Conservation (phyloP, 2,888 invertebrate genomes). For the Trilocha varians region DNA sequence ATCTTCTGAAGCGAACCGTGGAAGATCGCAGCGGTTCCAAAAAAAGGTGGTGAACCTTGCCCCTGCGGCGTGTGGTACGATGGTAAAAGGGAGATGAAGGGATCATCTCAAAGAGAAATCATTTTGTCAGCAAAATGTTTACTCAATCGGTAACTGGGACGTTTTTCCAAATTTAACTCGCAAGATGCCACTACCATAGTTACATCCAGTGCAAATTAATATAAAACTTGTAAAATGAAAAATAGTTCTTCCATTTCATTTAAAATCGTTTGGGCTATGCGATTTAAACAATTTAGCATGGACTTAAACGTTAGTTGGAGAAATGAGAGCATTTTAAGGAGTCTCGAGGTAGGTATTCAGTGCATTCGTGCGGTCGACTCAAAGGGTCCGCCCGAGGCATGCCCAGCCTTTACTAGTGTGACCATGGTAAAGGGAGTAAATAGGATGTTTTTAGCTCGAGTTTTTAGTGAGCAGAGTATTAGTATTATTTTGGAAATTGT, state of each 20-base stretch:
- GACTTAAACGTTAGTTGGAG: constrained; percentile 39
- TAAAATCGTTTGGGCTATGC: not conserved
- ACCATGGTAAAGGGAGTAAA: constrained; percentile 6
- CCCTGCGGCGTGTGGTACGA: too few relatives aligned
- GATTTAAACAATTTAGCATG: constrained; percentile 15
- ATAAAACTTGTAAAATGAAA: too few relatives aligned
- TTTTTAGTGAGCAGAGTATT: not conserved
- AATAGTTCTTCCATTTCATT: not conserved
- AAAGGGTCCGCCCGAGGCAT: constrained; percentile 35
- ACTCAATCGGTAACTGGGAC: too few relatives aligned
- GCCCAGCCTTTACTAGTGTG: constrained; percentile 17
- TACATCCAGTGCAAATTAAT: too few relatives aligned
- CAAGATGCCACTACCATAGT: not conserved
- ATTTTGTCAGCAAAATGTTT: too few relatives aligned
- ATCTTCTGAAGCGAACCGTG: too few relatives aligned
- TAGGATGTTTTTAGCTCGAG: not conserved
- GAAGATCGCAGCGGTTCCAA: too few relatives aligned
- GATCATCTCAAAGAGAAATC: too few relatives aligned
- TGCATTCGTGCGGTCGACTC: constrained; percentile 48
- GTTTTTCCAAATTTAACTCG: too few relatives aligned
- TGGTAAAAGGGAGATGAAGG: too few relatives aligned
- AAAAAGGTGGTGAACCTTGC: too few relatives aligned
- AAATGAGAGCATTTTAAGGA: constrained; percentile 42
- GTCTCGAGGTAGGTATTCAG: constrained; percentile 37
- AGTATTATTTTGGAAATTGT: not conserved